Evolutionary conservation across 2,113 vertebrate genomes (phyloP).

Genomic region (Scolopax mira): DNA sequence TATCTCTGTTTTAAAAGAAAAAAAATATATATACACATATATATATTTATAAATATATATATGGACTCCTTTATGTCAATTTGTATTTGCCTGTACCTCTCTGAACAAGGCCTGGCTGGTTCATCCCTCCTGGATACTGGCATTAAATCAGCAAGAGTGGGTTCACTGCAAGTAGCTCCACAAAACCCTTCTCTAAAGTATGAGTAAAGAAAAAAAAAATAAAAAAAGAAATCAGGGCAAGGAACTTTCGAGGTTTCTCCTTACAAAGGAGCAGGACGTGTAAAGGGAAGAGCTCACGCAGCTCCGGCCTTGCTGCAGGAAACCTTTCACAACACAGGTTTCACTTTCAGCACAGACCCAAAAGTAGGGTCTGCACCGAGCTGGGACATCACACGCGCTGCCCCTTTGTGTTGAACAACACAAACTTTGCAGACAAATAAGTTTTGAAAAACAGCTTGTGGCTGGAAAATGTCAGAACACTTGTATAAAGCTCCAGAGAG

Average conservation of each 20-base stretch:
- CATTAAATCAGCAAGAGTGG: not conserved
- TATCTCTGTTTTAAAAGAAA: not conserved
- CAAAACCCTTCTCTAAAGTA: not conserved
- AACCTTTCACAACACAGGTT: constrained; percentile 54
- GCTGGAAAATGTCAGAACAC: constrained; percentile 53
- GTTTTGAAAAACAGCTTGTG: constrained; percentile 27
- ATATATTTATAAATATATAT: not conserved
- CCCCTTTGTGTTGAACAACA: constrained; percentile 1
- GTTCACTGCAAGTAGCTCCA: not conserved
- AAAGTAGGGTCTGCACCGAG: fast-evolving
- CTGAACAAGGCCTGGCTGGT: not conserved
- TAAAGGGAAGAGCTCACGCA: constrained; percentile 22
- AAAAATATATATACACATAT: not conserved
- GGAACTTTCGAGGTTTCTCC: constrained; percentile 25
- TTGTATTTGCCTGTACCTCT: not conserved
- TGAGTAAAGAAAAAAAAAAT: not conserved
- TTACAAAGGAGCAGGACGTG: constrained; percentile 1
- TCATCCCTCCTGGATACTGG: not conserved
- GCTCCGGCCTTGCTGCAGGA: constrained; percentile 1
- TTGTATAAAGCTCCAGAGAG: constrained; percentile 15
- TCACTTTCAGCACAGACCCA: constrained; percentile 16
- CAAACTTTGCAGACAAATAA: not conserved
- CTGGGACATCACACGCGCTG: fast-evolving
- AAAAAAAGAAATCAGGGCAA: not conserved
- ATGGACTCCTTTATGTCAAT: not conserved